phyloP scores from a whole-genome alignment of 1,140 invertebrate genomes.

The Brachystomella parvula region DNA sequence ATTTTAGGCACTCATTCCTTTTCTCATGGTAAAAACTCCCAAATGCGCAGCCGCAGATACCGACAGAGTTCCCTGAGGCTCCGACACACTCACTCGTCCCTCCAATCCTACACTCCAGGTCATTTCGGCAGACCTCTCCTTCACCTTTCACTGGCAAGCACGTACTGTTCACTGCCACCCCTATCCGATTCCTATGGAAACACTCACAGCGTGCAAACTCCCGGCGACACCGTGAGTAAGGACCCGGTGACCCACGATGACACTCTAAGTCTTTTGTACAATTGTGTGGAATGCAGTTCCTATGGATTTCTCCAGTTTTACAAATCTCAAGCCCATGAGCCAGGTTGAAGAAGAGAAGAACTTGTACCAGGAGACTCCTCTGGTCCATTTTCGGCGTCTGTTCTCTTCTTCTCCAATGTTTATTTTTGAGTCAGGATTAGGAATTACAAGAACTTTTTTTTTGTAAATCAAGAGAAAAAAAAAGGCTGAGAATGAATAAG shows the following conservation, averaged over 20 bases:
- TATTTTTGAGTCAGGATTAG: no score
- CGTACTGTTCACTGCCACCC: neutral
- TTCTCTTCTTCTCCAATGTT: no score
- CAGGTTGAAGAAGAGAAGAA: no score
- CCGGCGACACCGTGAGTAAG: neutral
- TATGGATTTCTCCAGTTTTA: neutral
- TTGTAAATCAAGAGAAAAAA: no score
- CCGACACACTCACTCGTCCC: neutral
- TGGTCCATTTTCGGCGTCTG: no score
- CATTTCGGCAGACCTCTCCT: neutral
- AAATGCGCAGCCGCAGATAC: neutral
- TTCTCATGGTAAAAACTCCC: neutral
- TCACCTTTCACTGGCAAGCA: neutral
- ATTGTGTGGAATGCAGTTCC: neutral
- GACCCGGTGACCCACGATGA: neutral
- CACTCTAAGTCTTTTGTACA: slow-evolving; percentile 6
- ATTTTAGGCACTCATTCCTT: neutral
- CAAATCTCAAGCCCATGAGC: neutral
- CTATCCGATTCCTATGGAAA: neutral
- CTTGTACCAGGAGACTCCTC: no score
- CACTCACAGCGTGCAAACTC: neutral
- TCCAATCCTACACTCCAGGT: neutral
- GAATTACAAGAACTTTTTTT: no score
- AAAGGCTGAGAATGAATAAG: no score
- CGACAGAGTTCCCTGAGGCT: neutral